Evolutionary conservation across 35 echinoderm and acorn worm species (phyloP).

Genomic region (Diadema setosum): DNA sequence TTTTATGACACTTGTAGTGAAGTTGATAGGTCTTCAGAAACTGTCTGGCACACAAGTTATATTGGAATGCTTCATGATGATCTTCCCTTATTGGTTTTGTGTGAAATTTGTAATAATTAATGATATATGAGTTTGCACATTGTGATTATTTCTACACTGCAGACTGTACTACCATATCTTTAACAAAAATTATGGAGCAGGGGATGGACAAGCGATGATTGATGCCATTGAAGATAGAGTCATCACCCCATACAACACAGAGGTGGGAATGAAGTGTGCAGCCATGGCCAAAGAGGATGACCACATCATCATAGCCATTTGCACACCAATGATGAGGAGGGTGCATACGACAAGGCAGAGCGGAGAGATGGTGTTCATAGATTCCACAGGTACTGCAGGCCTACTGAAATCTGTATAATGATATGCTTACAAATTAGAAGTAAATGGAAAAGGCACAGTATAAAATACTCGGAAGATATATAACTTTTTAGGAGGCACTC

Average conservation of each 20-base stretch:
- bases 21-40: too few relatives aligned
- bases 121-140: background rate
- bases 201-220: background rate
- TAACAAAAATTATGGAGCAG: background rate
- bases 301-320: background rate
- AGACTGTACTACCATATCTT: background rate
- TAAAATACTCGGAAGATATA: background rate
- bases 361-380: background rate
- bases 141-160: background rate
- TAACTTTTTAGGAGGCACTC: background rate
- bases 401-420: background rate
- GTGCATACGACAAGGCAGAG: background rate
- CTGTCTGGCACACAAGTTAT: background rate
- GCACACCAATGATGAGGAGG: background rate
- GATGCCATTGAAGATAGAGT: background rate
- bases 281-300: background rate
- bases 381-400: background rate
- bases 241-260: background rate
- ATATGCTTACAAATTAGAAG: background rate
- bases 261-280: background rate
- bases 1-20: too few relatives aligned
- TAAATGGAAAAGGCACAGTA: background rate
- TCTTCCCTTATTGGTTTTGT: background rate
- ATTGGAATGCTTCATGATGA: background rate
- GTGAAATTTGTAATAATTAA: background rate